Evolutionary conservation across 2,888 invertebrate species (phyloP).

Genomic region (Metalampra italica): DNA sequence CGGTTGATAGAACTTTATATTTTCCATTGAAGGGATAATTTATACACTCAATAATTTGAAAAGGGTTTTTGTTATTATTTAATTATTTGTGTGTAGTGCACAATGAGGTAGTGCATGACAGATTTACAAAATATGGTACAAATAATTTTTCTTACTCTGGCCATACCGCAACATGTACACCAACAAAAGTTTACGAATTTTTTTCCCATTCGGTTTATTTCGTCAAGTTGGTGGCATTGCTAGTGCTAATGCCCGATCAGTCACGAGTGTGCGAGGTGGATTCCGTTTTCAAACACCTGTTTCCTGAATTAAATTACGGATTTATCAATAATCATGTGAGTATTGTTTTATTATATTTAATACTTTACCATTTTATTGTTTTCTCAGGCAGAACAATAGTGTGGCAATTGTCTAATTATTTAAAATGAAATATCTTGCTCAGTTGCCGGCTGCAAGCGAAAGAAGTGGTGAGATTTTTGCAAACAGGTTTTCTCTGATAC

Average conservation of each 20-base stretch:
- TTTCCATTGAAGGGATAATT: no score
- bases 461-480: conserved; percentile 58
- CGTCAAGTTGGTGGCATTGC: conserved; percentile 54
- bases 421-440: conserved; percentile 35
- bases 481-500: conserved; percentile 48
- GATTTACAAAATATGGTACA: no score
- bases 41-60: no score
- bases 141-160: conserved; percentile 3
- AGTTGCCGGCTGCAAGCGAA: conserved; percentile 37
- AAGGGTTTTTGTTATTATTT: no score
- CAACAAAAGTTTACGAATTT: conserved; percentile 10
- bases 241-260: conserved; percentile 67
- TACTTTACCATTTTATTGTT: conserved; percentile 4
- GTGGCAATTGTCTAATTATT: background rate
- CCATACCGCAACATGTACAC: conserved; percentile 8
- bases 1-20: no score
- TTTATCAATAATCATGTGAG: conserved; percentile 37
- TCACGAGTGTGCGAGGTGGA: conserved; percentile 60
- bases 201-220: conserved; percentile 6
- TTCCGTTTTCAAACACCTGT: conserved; percentile 31
- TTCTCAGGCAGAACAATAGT: conserved; percentile 9
- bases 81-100: no score
- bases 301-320: conserved; percentile 34
- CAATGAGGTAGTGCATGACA: no score
- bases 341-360: conserved; percentile 14